Conservation (phyloP, 35 echinoderm and acorn worm species). For the Eucidaris tribuloides region DNA sequence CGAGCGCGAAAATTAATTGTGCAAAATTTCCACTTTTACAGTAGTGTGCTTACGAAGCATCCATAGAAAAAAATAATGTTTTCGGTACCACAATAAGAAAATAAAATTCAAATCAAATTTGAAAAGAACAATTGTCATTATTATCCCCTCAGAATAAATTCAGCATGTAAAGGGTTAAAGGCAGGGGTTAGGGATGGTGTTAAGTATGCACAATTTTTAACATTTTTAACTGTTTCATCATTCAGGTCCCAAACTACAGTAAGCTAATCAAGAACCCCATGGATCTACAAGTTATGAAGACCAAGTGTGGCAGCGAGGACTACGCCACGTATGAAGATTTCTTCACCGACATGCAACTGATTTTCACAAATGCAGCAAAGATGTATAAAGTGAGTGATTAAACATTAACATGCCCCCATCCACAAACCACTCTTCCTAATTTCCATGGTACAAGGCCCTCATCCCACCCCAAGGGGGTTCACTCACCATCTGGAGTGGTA, state of each 20-base stretch:
- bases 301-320: conserved; percentile 2
- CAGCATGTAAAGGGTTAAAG: no score
- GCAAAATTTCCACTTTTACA: no score
- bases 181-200: no score
- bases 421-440: background rate
- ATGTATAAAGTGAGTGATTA: conserved; percentile 29
- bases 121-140: no score
- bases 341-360: conserved; percentile 38
- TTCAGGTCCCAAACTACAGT: conserved; percentile 48
- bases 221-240: background rate
- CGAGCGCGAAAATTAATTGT: no score
- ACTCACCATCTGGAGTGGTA: background rate
- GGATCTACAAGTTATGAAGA: conserved; percentile 50
- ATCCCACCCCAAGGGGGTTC: no score
- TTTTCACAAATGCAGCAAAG: conserved; percentile 32
- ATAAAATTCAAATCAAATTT: no score
- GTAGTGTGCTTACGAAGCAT: no score
- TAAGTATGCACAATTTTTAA: background rate
- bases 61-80: no score
- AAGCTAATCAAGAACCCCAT: conserved; percentile 40
- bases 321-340: conserved; percentile 38
- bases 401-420: no score
- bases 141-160: no score
- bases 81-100: no score
- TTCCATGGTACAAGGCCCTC: background rate